Evolutionary conservation across 2,797 vertebrate species (phyloP).

Genomic region (Pseudotriccus pelzelni): DNA sequence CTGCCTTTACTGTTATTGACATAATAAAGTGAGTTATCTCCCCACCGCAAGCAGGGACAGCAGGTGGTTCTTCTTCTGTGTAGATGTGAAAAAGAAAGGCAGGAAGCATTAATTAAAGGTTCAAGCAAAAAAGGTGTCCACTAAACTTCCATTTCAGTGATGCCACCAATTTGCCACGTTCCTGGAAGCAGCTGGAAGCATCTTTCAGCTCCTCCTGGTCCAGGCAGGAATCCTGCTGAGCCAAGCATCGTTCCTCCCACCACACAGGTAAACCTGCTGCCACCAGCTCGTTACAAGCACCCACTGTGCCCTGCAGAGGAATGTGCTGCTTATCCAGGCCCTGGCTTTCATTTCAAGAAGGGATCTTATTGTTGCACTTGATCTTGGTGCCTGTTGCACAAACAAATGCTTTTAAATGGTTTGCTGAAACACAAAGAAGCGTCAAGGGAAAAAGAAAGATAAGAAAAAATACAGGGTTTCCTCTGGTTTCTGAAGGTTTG

Average conservation of each 20-base stretch:
- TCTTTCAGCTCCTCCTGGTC: not conserved
- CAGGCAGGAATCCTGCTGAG: accelerated
- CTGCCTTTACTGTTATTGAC: not conserved
- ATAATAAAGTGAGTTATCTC: not conserved
- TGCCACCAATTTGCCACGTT: not conserved
- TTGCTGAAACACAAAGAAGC: not conserved
- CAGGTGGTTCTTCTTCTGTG: not conserved
- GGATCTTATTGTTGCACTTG: not conserved
- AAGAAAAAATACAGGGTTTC: not conserved
- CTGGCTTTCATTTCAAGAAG: conserved; percentile 22
- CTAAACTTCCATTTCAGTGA: not conserved
- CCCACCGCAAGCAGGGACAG: not conserved
- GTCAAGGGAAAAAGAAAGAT: not conserved
- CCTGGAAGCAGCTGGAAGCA: not conserved
- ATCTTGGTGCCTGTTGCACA: not conserved
- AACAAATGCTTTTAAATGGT: conserved; percentile 8
- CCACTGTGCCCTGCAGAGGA: not conserved
- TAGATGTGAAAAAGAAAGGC: not conserved
- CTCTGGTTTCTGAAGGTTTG: not conserved
- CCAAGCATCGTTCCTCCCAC: not conserved
- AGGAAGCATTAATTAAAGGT: not conserved
- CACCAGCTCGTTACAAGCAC: not conserved
- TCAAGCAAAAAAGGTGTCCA: not conserved
- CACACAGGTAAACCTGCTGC: not conserved
- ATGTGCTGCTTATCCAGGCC: not conserved